Base-by-base conservation (phyloP, 2,888 invertebrate genomes). In the Archips xylosteana region DNA sequence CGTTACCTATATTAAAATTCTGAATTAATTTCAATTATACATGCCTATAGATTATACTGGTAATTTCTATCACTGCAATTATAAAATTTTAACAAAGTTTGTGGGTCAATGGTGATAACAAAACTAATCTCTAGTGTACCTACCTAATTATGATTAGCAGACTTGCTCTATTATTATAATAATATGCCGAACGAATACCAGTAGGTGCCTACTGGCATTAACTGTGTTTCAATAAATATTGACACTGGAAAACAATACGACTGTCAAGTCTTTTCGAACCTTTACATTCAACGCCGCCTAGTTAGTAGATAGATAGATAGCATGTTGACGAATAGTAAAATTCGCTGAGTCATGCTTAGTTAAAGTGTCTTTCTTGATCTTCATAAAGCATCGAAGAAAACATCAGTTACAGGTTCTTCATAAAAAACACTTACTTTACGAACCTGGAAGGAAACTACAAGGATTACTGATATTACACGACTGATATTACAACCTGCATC, bases 101-200 rank as follows among this genome's bases (percentile, higher is more conserved):
- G 54, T 63, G 64, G 63, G 70, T 70, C 64, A 70, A 13, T 34
- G 2, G 13, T 42, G 64, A 57, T 49, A 65, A 42, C 57, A 42
- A 39, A 9, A 57, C 23, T 34, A 71, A 71, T 59, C 47, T 59
- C 13, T n/a, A 10, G n/a, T 62, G 49, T 51, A 32, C 23, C 13
- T 71, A 65, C 49, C 47, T 63, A 62, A 23, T 51, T 9, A 32
- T 34, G 32, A 45, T 32, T 57, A 64, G 6, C 23, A n/a, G 12
- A 34, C 3, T 62, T 42, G 8, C 12, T 6, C 42, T 47, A 32
- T 47, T 47, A 13, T 12, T 49, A 49, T 13, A 12, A 47, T 47
- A 12, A 12, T 47, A 12, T 47, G 42, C 9, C 8, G 6, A 42
- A 6, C 42, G 42, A 42, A 42, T 42, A 9, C 9, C 42, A 42